Evolutionary conservation across 2,888 invertebrate genomes (phyloP), one percentile per base, ranked within the genome.

Genomic region (Eustalomyia histrio): DNA sequence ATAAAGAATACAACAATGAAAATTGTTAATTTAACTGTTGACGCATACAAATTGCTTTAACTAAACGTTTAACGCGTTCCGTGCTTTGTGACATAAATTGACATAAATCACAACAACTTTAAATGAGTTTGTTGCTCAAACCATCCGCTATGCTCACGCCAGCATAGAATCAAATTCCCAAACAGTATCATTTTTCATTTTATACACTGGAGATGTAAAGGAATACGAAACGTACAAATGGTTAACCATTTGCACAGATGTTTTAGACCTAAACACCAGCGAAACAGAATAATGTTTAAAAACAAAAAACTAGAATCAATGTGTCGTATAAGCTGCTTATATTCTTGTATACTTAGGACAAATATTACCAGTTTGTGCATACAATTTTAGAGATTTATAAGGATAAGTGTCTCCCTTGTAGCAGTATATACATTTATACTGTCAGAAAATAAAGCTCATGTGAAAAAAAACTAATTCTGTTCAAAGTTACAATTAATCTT

Each of bases 101-200:
- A 58, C 57, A 65, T 58, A 65, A 74, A 74, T 74, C 73, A 58
- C 64, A 50, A 57, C 39, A 43, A 43, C 18, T 63, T 55, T 10
- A 53, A 72, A 43, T 63, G 43, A 43, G 29, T 72, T 47, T 47
- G 3, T n/a, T n/a, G 14, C 43, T 47, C 14, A 6, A 47, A 12
- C 10, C n/a, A 47, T n/a, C 5, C 7, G n/a, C 43, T 47, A n/a
- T 14, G 43, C 43, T 43, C 39, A 39, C 39, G 10, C 39, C 12
- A 0, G 2, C 39, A 14, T n/a, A n/a, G 14, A n/a, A 47, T 47
- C 43, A n/a, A 16, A 47, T 47, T 14, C 43, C 43, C 14, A 1
- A n/a, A n/a, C n/a, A n/a, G 43, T 47, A 6, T 14, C 6, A 16
- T 39, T n/a, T 47, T 47, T 47, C 43, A 47, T n/a, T 1, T 47